These are phyloP conservation scores for Myotis brandtii DNA, from an alignment of 2,113 vertebrate species.

Conservation along the genomic window DNA sequence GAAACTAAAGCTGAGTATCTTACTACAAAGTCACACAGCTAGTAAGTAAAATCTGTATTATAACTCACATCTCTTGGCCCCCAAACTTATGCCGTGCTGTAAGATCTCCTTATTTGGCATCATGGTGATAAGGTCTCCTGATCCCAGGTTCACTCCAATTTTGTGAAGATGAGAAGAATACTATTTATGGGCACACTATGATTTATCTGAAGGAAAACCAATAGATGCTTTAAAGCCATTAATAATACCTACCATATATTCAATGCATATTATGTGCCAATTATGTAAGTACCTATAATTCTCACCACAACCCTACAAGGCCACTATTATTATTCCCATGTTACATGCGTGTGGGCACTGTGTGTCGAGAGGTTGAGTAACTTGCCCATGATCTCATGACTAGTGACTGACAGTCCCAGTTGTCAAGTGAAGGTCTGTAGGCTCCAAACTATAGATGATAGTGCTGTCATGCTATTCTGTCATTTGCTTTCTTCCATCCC, in stretches of 20 bases:
- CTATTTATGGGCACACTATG: not conserved
- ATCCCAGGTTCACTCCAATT: not conserved
- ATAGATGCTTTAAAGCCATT: not conserved
- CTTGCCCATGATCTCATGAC: not conserved
- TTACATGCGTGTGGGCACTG: not conserved
- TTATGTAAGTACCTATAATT: not conserved
- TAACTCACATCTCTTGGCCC: not conserved
- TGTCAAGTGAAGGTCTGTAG: not conserved
- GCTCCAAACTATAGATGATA: not conserved
- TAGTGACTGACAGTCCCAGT: not conserved
- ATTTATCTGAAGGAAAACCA: constrained; percentile 24
- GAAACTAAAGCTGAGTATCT: not conserved
- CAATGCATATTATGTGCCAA: not conserved
- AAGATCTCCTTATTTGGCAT: not conserved
- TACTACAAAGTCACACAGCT: not conserved
- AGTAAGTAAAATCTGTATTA: not conserved
- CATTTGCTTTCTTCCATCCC: not conserved
- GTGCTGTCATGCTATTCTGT: not conserved
- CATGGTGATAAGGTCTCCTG: not conserved
- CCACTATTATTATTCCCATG: not conserved
- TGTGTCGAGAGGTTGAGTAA: not conserved
- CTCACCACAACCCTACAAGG: not conserved
- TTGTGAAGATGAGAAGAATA: not conserved
- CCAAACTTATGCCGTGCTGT: not conserved
- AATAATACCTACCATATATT: not conserved